Evolutionary conservation across 2,888 invertebrate species (phyloP), one percentile per base, ranked within the genome.

Genomic region (Ectobius pallidus): DNA sequence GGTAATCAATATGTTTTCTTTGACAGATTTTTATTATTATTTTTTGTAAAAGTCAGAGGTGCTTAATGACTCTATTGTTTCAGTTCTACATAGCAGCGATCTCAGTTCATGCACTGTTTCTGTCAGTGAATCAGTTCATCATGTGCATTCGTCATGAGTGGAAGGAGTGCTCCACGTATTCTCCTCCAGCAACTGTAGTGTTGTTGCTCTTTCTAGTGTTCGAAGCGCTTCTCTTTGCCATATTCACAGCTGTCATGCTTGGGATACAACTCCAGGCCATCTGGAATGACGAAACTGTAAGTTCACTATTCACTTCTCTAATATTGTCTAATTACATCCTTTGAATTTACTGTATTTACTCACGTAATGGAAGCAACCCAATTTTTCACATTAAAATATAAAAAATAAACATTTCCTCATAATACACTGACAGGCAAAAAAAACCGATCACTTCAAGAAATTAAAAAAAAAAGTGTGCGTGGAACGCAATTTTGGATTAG

Each of bases 31-130:
- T 11, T 34, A 34, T 34, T 34, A n/a, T n/a, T n/a, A n/a, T n/a
- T n/a, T n/a, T n/a, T n/a, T n/a, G n/a, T n/a, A n/a, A n/a, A n/a
- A n/a, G n/a, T n/a, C n/a, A n/a, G n/a, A n/a, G n/a, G n/a, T n/a
- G n/a, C n/a, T n/a, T n/a, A n/a, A n/a, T n/a, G n/a, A n/a, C n/a
- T n/a, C n/a, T n/a, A n/a, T n/a, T n/a, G n/a, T 71, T 89, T 68
- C 87, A 98, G 97, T 92, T 99, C 83, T 99, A 99, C 84, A 98
- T 99, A 80, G 99, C 98, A n/a, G 88, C 93, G 70, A 93, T 99
- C 84, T 99, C 98, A 62, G 85, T 95, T 77, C 98, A 99, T 86
- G 93, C 98, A 16, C 87, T 99, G 78, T 92, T 95, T 79, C 86
- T 99, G 82, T 92, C 96, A 2, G 88, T 97, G 76, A 93, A 95